Evolutionary conservation across 2,888 invertebrate genomes (phyloP), one percentile per base, ranked within the genome.

Genomic region (Dasysyrphus tricinctus): DNA sequence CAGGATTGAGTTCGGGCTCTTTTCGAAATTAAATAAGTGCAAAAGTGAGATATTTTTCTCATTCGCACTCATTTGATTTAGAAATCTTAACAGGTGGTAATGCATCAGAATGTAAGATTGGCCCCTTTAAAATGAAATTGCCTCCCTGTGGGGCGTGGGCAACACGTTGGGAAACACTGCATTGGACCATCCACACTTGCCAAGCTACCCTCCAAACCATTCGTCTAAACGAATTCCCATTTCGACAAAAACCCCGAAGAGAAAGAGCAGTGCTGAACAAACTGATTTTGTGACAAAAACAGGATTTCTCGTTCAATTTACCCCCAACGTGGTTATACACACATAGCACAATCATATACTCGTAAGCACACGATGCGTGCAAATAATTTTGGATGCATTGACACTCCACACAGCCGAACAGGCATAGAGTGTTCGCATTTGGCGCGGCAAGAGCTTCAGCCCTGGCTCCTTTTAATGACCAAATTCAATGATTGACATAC

Each of bases 271-370:
- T 86, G 78, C 82, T 82, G 75, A 86, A 75, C 86, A 86, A 86
- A 77, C 86, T 86, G 86, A 86, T 86, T 86, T 86, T 82, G 82
- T 86, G 86, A 86, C 86, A 86, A 82, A 75, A 75, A 86, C 78
- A 57, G 86, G 59, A 82, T 86, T 78, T 65, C 78, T 82, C 57
- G 63, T 74, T 74, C 78, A 78, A 70, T 83, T 63, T 75, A 56
- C 76, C 80, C 80, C 74, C 67, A 73, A 56, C 34, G 73, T 59
- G 44, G 70, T 51, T 59, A 44, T 24, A n/a, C 24, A 42, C 29
- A n/a, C n/a, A n/a, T n/a, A 29, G 29, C 11, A 39, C n/a, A 19
- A 56, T 54, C 44, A 74, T 44, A 19, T 32, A 47, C 29, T 8
- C 37, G 59, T 34, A 67, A 80, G 72, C 74, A 75, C 42, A 47